Conservation (phyloP, 2,797 vertebrate genomes). For the Otolemur crassicaudatus region DNA sequence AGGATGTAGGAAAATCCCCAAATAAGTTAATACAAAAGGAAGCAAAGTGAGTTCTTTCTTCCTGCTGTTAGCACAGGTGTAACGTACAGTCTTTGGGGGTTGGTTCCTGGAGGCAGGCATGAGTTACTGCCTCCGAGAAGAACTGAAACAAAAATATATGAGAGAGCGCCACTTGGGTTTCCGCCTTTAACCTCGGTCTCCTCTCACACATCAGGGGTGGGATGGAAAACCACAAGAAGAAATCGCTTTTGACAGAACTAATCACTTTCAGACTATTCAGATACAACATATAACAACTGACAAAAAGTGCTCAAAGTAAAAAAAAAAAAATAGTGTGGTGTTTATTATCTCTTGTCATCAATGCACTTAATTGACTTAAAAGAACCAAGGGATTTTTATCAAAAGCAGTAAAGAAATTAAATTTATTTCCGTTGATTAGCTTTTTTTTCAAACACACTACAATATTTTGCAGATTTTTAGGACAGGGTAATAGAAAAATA, state of each 20-base stretch:
- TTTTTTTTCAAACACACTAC: background rate
- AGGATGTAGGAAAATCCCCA: conserved; percentile 43
- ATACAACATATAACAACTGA: background rate
- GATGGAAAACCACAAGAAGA: background rate
- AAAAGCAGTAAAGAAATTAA: background rate
- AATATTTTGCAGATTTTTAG: background rate
- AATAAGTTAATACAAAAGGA: conserved; percentile 48
- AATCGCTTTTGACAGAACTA: background rate
- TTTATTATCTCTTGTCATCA: background rate
- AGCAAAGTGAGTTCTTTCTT: background rate
- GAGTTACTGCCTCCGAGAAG: background rate
- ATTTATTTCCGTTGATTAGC: background rate
- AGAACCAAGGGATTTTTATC: background rate
- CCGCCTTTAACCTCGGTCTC: background rate
- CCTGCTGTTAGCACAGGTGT: background rate
- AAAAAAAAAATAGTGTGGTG: background rate
- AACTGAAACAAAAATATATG: background rate
- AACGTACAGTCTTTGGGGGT: background rate
- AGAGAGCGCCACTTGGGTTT: background rate
- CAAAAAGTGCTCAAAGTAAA: background rate
- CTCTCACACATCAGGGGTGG: background rate
- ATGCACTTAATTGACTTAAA: background rate
- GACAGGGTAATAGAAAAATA: background rate
- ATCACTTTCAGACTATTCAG: background rate
- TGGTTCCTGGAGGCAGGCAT: background rate